phyloP scores from a whole-genome alignment of 2,888 invertebrate species.

The Synergus laeviventris region DNA sequence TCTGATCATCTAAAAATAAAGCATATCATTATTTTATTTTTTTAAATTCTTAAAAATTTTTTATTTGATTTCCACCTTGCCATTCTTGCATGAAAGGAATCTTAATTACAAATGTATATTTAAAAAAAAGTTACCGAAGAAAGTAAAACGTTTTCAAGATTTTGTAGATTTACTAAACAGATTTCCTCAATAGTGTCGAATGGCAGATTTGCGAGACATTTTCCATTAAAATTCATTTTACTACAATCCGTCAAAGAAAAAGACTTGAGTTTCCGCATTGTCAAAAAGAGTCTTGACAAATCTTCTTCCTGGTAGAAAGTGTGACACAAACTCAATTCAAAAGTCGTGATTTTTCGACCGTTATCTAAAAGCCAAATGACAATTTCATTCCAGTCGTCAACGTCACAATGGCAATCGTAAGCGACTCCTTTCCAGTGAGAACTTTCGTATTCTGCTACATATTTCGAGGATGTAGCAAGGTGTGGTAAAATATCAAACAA shows the following conservation, averaged over 20 bases:
- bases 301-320: slow-evolving; percentile 64
- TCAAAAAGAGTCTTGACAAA: slow-evolving; percentile 62
- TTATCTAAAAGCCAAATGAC: slow-evolving; percentile 55
- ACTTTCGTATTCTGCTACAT: not conserved
- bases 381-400: not conserved
- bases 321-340: slow-evolving; percentile 77
- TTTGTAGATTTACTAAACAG: slow-evolving; percentile 51
- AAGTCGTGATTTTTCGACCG: slow-evolving; percentile 76
- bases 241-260: slow-evolving; percentile 57
- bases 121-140: not conserved
- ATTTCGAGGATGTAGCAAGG: not conserved
- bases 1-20: not conserved
- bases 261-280: slow-evolving; percentile 62
- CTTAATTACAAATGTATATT: too few species aligned
- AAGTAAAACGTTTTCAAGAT: not conserved
- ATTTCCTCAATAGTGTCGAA: slow-evolving; percentile 63
- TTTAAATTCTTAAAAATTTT: too few species aligned
- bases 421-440: not conserved
- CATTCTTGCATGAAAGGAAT: too few species aligned
- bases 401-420: not conserved
- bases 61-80: too few species aligned
- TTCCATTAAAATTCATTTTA: slow-evolving; percentile 57
- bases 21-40: not conserved
- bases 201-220: slow-evolving; percentile 63
- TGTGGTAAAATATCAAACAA: slow-evolving; percentile 2